Base-by-base conservation (phyloP, 1,140 invertebrate species). In the Scaptomyza hsui region DNA sequence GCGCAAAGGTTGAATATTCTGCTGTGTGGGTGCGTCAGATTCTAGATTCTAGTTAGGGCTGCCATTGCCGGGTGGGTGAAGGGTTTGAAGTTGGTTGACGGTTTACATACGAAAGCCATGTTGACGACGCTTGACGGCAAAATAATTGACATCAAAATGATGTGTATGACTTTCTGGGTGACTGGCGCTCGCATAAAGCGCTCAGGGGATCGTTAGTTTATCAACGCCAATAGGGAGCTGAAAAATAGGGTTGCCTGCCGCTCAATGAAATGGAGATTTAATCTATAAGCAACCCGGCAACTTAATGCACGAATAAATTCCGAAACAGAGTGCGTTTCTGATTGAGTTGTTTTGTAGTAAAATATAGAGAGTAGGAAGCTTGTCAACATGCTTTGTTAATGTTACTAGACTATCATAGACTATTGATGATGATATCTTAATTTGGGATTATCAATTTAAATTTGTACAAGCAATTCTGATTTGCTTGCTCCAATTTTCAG, bases 141-240 rank as follows among this genome's bases (percentile, higher is more conserved):
- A 75, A 76, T 76, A 81, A 80, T 80, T 76, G 78, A 80, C 62
- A 68, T 69, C 57, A 56, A 76, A 64, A 68, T 80, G 53, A 69
- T 78, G 75, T 45, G 55, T n/a, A 60, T 45, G 35, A 49, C 16
- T 49, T 32, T 61, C 32, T 53, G 56, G 10, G 15, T 19, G 16
- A 55, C 52, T 78, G 57, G 35, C 48, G 16, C 10, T 59, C 42
- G 60, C 32, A 72, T 62, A 39, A 51, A 39, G 15, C 32, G 21
- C n/a, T n/a, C 44, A 45, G 32, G 13, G 42, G 16, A 37, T 72
- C 37, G 41, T 19, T 48, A 67, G 56, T 68, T 55, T 72, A 57
- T 78, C 72, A 52, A 57, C 45, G 42, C 10, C 15, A 12, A 24
- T 42, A 12, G 4, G 24, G 26, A 24, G 29, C 9, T 13, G 9